phyloP scores from a whole-genome alignment of 37 sponge, comb jelly and placozoan species.

The Ianthella basta region DNA sequence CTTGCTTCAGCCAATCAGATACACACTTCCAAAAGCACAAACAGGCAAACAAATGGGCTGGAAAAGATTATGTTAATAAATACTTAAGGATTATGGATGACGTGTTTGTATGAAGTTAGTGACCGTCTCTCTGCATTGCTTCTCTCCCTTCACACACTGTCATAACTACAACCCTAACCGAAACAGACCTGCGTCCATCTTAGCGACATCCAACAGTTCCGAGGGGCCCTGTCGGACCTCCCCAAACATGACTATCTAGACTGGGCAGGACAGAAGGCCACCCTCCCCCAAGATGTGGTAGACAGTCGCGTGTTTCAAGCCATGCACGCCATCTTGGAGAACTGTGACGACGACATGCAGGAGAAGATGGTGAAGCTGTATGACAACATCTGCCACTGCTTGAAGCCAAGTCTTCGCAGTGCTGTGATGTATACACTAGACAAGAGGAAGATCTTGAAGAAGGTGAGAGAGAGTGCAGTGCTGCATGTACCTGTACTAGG shows the following conservation, averaged over 20 bases:
- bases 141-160: too few relatives aligned
- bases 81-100: too few relatives aligned
- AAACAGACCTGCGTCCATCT: constrained; percentile 20
- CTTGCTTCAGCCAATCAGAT: too few relatives aligned
- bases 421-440: constrained; percentile 14
- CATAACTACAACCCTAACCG: too few relatives aligned
- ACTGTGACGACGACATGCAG: constrained; percentile 19
- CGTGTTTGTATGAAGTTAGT: too few relatives aligned
- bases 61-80: too few relatives aligned
- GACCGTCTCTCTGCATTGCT: too few relatives aligned
- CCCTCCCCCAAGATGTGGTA: too few relatives aligned
- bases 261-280: not conserved
- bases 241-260: constrained; percentile 16
- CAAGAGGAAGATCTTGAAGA: not conserved
- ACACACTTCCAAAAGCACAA: too few relatives aligned
- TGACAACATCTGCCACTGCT: not conserved
- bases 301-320: not conserved
- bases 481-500: not conserved
- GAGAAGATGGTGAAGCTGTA: constrained; percentile 14
- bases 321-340: not conserved
- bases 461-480: not conserved
- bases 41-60: too few relatives aligned
- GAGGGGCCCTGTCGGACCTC: not conserved
- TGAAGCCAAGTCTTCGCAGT: not conserved
- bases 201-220: constrained; percentile 24